These are phyloP conservation scores for Macrophya annulata DNA, from an alignment of 2,888 invertebrate genomes.

Conservation along the genomic window DNA sequence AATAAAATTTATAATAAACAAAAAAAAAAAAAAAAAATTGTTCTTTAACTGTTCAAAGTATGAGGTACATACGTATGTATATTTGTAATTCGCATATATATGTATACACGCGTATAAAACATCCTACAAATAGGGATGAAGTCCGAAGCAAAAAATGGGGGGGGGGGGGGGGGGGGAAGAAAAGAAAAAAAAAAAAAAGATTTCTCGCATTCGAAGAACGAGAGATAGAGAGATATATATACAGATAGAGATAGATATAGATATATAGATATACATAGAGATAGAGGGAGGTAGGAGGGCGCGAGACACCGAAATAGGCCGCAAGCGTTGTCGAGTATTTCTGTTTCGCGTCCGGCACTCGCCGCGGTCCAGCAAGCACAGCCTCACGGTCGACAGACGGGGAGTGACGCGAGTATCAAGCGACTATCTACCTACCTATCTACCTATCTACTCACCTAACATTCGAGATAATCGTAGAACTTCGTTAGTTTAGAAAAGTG, in stretches of 20 bases:
- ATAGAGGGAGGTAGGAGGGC: constrained; percentile 1
- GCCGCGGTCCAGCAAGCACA: constrained; percentile 49
- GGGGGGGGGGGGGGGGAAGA: not conserved
- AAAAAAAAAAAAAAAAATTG: no score
- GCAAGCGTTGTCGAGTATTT: constrained; percentile 64
- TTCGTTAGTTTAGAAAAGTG: not conserved
- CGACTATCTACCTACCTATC: no score
- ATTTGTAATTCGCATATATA: no score
- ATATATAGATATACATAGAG: not conserved
- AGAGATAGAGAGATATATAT: not conserved
- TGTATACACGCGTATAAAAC: no score
- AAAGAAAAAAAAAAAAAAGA: not conserved
- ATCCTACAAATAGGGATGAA: no score
- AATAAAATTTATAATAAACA: no score
- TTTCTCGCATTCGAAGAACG: not conserved
- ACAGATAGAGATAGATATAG: not conserved
- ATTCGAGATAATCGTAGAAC: not conserved
- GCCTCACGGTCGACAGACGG: constrained; percentile 54
- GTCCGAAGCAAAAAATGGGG: not conserved
- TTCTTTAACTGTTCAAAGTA: no score
- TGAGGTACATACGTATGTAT: no score
- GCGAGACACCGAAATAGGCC: constrained; percentile 68
- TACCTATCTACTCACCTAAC: not conserved
- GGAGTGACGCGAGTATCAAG: constrained; percentile 5
- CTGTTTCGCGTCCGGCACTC: constrained; percentile 62